These are phyloP conservation scores for Ormyrus rosae DNA, from an alignment of 2,888 invertebrate species.

Conservation along the genomic window DNA sequence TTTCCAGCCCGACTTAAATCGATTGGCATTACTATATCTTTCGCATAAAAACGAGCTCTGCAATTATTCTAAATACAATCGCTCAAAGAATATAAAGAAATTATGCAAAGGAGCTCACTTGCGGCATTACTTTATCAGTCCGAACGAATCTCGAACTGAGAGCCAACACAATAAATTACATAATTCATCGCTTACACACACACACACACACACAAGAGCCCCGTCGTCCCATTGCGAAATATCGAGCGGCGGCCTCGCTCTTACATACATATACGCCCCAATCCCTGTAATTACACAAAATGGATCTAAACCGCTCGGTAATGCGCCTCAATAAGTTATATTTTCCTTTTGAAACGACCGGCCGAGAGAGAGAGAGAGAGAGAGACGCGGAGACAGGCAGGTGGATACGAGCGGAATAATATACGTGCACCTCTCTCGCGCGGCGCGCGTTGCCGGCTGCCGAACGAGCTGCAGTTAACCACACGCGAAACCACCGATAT, in stretches of 20 bases:
- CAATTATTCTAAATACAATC: neutral
- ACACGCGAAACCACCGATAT: slow-evolving; percentile 47
- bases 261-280: neutral
- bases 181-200: slow-evolving; percentile 10
- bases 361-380: neutral
- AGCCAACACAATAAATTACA: slow-evolving; percentile 31
- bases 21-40: too few species aligned
- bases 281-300: slow-evolving; percentile 36
- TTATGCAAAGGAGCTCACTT: neutral
- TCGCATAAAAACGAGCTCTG: too few species aligned
- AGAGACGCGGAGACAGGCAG: neutral
- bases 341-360: slow-evolving; percentile 35
- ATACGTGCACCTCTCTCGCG: slow-evolving; percentile 1
- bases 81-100: slow-evolving; percentile 4
- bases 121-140: neutral
- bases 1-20: too few species aligned
- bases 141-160: neutral
- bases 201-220: neutral
- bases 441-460: neutral
- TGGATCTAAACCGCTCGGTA: slow-evolving; percentile 47
- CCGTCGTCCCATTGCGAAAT: too few species aligned
- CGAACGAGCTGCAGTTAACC: slow-evolving; percentile 43
- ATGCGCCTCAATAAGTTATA: slow-evolving; percentile 44
- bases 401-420: slow-evolving; percentile 26
- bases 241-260: too few species aligned